Base-by-base conservation (phyloP, 2,113 vertebrate genomes). In the Capreolus pygargus region DNA sequence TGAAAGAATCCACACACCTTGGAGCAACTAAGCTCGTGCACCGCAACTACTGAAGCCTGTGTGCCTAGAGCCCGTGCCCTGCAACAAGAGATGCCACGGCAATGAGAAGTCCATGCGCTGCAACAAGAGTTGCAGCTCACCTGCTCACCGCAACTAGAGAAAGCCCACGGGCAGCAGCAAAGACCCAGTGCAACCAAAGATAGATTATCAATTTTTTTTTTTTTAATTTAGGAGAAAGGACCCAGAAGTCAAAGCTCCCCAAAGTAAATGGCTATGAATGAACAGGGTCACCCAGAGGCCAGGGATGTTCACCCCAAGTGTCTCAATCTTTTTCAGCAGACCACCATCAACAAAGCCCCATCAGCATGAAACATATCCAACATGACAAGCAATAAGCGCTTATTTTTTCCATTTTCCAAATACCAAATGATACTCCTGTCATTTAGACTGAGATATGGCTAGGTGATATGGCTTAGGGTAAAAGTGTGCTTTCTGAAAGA, bases 311-410 rank as follows among this genome's bases (percentile, higher is more conserved):
- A 19, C 39, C n/a, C 64, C 12, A 19, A 19, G 58, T 27, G 30
- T 64, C 95, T 86, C 92, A 10, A 57, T 36, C 58, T 86, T 33
- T 16, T 21, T 17, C 36, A 74, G 12, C 3, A 33, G 86, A 67
- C 67, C 28, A 25, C 61, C 1, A 0, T 57, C 50, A n/a, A 21
- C 60, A 7, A 74, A 15, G 70, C 43, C 13, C 6, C 11, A 0
- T 3, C 2, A 1, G 16, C 90, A n/a, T 14, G 4, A 9, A 10
- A n/a, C 27, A 7, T 3, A 9, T 9, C 17, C 50, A 17, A 81
- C 39, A 2, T 0, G 16, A 55, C 8, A 36, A 55, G 43, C 33
- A 7, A 2, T 16, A 21, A n/a, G 28, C 33, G 33, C 79, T 54
- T 54, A 83, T n/a, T 12, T 6, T 2, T 0, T 2, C 50, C 28